Evolutionary conservation across 2,888 invertebrate species (phyloP), one percentile per base, ranked within the genome.

Genomic region (Onchidella celtica): DNA sequence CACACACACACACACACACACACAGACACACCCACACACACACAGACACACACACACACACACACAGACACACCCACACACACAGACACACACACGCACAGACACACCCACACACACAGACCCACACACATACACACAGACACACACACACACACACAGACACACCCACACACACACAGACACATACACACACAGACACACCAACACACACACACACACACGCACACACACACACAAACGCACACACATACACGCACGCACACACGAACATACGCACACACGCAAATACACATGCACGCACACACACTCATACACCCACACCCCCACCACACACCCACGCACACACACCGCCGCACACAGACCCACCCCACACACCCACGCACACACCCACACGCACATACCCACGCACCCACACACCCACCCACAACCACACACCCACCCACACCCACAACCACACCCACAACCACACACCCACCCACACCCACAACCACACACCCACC

Each of bases 31-130:
- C 73, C 32, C 59, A 73, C 73, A 59, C 73, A 59, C 73, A 59
- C 59, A n/a, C 29, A 73, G 9, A 73, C 59, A 59, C 73, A 73
- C 73, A 73, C 73, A 73, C 59, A 47, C 59, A 29, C 55, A 55
- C 55, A 47, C 34, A 24, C 29, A 66, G n/a, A n/a, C 66, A 66
- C 66, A 47, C 47, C 6, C 47, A 47, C 47, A 11, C 6, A 6
- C 47, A 11, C 47, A 11, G 47, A 11, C 47, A 11, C 47, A 47
- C 47, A 11, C 47, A n/a, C n/a, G 9, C 47, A 47, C 6, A 11
- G 9, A 47, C 47, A 47, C 47, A 47, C 47, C 6, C 47, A 47
- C 47, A 47, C 47, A 68, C 68, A 36, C 68, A 68, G 36, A 36
- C 47, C 6, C 68, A 68, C 68, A 73, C 59, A 59, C 21, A 34